Evolutionary conservation across 2,888 invertebrate genomes (phyloP).

Genomic region (Acrocera orbiculus): DNA sequence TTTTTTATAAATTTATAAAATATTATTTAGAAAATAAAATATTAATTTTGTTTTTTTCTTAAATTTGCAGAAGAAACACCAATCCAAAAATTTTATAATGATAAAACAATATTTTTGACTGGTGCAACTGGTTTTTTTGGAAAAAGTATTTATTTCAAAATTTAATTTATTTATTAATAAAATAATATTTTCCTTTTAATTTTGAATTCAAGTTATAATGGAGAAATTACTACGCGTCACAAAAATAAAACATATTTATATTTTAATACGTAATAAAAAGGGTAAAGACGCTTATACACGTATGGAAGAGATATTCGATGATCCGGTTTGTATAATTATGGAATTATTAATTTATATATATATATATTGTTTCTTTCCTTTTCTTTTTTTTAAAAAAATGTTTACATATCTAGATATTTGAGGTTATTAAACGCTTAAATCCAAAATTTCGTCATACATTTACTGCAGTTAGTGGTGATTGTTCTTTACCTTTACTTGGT

Average conservation of each 20-base stretch:
- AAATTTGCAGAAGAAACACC: conserved; percentile 13
- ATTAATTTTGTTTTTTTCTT: background rate
- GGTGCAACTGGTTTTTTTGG: conserved; percentile 39
- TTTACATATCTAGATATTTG: conserved; percentile 14
- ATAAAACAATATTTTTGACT: conserved; percentile 40
- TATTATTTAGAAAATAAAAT: background rate
- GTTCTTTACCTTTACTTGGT: conserved; percentile 24
- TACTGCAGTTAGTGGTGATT: conserved; percentile 28
- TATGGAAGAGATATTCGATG: conserved; percentile 48
- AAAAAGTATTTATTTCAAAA: conserved; percentile 21
- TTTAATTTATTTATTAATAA: background rate
- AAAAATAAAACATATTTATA: conserved; percentile 35
- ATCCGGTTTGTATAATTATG: conserved; percentile 33
- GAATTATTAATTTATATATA: conserved; percentile 1
- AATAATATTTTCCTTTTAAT: no score
- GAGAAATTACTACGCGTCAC: conserved; percentile 43
- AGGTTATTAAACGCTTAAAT: conserved; percentile 15
- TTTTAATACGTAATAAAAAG: conserved; percentile 39
- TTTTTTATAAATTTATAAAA: no score
- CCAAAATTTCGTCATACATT: conserved; percentile 27
- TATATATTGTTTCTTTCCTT: conserved; percentile 4
- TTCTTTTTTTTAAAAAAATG: conserved; percentile 3
- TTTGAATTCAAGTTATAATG: conserved; percentile 32
- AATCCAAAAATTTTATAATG: conserved; percentile 39
- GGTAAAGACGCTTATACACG: conserved; percentile 46